Evolutionary conservation across 2,113 vertebrate genomes (phyloP).

Genomic region (Cryptomyrus ogoouensis): DNA sequence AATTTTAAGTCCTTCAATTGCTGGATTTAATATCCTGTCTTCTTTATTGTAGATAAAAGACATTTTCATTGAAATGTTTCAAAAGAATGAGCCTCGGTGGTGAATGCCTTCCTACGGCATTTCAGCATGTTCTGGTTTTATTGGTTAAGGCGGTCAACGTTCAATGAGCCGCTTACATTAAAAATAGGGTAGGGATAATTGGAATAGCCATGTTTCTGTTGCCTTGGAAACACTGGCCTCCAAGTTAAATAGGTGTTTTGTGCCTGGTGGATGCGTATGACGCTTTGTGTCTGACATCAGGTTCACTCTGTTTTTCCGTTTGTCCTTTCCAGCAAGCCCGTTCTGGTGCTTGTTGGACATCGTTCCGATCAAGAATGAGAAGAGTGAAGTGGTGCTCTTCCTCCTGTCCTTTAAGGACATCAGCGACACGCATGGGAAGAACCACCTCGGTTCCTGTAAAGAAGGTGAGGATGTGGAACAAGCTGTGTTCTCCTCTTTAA

Average conservation of each 20-base stretch:
- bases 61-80: neutral
- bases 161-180: neutral
- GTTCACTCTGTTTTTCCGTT: neutral
- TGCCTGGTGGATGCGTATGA: neutral
- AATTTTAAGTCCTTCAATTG: neutral
- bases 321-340: constrained; percentile 57
- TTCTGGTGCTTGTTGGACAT: constrained; percentile 95
- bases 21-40: neutral
- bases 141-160: neutral
- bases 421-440: constrained; percentile 70
- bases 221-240: constrained; percentile 11
- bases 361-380: constrained; percentile 95
- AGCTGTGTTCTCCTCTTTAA: neutral
- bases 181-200: neutral
- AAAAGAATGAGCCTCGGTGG: neutral
- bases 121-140: neutral
- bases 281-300: neutral
- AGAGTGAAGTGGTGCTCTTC: constrained; percentile 91
- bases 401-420: constrained; percentile 97
- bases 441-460: constrained; percentile 52
- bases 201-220: neutral
- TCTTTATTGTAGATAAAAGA: neutral
- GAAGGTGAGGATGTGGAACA: constrained; percentile 60
- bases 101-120: neutral
- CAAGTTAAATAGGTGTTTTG: neutral